These are phyloP conservation scores for Spongia lamella DNA, from an alignment of 37 sponge, comb jelly and placozoan species.

Conservation along the genomic window DNA sequence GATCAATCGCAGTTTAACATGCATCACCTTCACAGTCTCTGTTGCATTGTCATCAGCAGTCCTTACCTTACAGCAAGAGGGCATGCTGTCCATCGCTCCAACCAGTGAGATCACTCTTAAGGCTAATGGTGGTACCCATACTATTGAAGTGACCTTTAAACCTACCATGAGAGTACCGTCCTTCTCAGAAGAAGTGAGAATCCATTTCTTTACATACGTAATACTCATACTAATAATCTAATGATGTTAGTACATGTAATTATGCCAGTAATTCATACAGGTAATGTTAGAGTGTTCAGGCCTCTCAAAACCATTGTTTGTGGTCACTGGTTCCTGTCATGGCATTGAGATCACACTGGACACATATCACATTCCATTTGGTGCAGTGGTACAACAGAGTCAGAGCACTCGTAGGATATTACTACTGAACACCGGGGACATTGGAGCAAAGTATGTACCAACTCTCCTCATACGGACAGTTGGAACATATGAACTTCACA, in stretches of 20 bases:
- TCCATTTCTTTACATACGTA: no score
- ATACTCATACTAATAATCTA: not conserved
- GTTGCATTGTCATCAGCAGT: constrained; percentile 58
- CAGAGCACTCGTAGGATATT: constrained; percentile 75
- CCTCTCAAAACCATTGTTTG: constrained; percentile 77
- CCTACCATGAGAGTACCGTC: constrained; percentile 74
- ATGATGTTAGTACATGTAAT: not conserved
- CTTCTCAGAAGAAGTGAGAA: constrained; percentile 86
- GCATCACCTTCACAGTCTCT: constrained; percentile 63
- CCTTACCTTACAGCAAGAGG: constrained; percentile 55
- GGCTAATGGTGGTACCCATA: constrained; percentile 48
- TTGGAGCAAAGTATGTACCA: constrained; percentile 68
- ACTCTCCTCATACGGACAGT: not conserved
- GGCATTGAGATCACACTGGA: constrained; percentile 82
- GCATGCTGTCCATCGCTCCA: constrained; percentile 67
- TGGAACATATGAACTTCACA: not conserved
- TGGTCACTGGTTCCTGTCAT: constrained; percentile 86
- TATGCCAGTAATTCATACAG: constrained; percentile 23
- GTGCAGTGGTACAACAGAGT: constrained; percentile 84
- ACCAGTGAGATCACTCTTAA: constrained; percentile 66
- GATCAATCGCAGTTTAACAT: constrained; percentile 78
- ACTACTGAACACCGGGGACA: constrained; percentile 93
- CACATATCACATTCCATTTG: constrained; percentile 84
- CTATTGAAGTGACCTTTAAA: constrained; percentile 63
- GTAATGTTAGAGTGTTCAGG: constrained; percentile 83